phyloP scores from a whole-genome alignment of 2,113 vertebrate genomes.

The Antechinus stuartii region DNA sequence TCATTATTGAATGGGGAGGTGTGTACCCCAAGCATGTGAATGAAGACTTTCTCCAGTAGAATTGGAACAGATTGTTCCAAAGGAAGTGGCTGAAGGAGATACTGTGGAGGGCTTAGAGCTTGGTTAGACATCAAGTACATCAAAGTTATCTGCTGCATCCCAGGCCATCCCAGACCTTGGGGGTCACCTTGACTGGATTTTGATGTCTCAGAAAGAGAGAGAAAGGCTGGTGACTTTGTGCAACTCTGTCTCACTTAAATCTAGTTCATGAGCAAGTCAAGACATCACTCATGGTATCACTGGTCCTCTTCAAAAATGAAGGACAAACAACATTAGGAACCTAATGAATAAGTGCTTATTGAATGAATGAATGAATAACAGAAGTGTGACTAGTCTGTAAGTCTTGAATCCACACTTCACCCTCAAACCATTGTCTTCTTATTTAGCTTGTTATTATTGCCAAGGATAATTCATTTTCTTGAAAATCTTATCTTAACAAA shows the following conservation, averaged over 20 bases:
- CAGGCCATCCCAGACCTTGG: too few species aligned
- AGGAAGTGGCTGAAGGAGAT: too few species aligned
- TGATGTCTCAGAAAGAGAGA: neutral
- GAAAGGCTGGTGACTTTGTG: neutral
- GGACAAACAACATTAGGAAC: neutral
- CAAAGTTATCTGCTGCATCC: too few species aligned
- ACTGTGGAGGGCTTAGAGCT: too few species aligned
- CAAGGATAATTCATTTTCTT: neutral
- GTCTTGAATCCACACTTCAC: neutral
- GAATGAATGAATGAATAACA: neutral
- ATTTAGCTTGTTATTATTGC: neutral
- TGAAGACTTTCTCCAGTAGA: too few species aligned
- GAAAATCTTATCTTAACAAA: neutral
- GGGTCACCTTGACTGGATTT: too few species aligned
- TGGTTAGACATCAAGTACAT: too few species aligned
- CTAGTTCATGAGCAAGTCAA: neutral
- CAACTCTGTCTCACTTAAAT: neutral
- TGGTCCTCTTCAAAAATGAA: neutral
- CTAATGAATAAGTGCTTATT: neutral
- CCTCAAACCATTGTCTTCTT: neutral
- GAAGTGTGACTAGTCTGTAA: neutral
- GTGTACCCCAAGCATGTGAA: too few species aligned
- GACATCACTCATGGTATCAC: neutral
- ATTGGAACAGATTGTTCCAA: too few species aligned
- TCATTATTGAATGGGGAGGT: too few species aligned